Base-by-base conservation (phyloP, 2,113 vertebrate genomes). In the Bambusicola thoracicus region DNA sequence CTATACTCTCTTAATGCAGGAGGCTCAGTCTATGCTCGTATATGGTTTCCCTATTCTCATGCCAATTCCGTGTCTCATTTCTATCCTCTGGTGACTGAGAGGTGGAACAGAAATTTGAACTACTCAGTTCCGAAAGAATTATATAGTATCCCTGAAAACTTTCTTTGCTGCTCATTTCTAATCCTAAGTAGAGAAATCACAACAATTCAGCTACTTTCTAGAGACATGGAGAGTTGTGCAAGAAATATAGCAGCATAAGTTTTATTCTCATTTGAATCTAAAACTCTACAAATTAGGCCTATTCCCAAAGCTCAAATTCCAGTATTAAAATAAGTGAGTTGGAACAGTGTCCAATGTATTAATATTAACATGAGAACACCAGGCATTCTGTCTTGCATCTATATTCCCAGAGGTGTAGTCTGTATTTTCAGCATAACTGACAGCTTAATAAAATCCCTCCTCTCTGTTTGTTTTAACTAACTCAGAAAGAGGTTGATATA, bases 361-460 rank as follows among this genome's bases (percentile, higher is more conserved):
- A 94, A 94, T 93, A 92, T 70, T 77, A 82, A 96, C 85, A 81
- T 85, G 89, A 92, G 89, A 96, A 94, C 89, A 75, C 46, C 22
- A 91, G 56, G 18, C 85, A 65, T 77, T 89, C 63, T 74, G 38
- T 34, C 25, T 17, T 82, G 72, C 14, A 32, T 74, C 36, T 21
- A 2, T 72, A 90, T 87, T 96, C 95, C 91, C 93, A 93, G 65
- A 72, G 59, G 65, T 51, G 17, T 48, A 68, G 29, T 40, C 59
- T 77, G 58, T 79, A 49, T 46, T 89, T 69, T 62, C 0, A 0
- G 65, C 68, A 44, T 83, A 85, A 72, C 29, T 46, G 67, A 63
- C 41, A 74, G 68, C 30, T 77, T 81, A 83, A 87, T 91, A 62
- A 93, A 91, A 38, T 67, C 72, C 41, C 75, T 91, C 63, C 68